Evolutionary conservation across 2,888 invertebrate genomes (phyloP).

Genomic region (Mechanitis messenoides): DNA sequence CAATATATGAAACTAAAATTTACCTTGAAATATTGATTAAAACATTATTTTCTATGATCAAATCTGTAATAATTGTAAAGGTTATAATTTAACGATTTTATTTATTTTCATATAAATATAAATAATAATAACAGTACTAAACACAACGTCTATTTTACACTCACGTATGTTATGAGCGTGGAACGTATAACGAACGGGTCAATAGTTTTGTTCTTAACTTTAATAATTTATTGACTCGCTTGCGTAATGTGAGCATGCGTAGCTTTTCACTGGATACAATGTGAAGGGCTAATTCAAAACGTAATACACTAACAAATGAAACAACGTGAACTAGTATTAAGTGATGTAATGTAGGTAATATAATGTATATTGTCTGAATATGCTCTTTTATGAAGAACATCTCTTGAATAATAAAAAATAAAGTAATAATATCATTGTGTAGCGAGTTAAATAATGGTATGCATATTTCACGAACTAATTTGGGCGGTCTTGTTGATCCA

Average conservation of each 20-base stretch:
- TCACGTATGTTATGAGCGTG: slow-evolving; percentile 6
- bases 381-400: slow-evolving; percentile 6
- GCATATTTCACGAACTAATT: slow-evolving; percentile 67
- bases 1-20: too few species aligned
- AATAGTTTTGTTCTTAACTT: slow-evolving; percentile 26
- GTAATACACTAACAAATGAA: slow-evolving; percentile 1
- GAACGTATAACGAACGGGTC: slow-evolving; percentile 18
- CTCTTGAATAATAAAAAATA: slow-evolving; percentile 33
- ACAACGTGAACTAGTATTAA: neutral
- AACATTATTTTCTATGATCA: too few species aligned
- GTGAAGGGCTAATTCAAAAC: neutral
- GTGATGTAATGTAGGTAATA: neutral
- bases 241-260: slow-evolving; percentile 17
- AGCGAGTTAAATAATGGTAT: slow-evolving; percentile 45
- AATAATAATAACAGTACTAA: too few species aligned
- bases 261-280: slow-evolving; percentile 5
- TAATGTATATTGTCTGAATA: neutral
- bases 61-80: too few species aligned
- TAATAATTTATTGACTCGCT: slow-evolving; percentile 25
- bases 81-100: too few species aligned
- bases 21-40: too few species aligned
- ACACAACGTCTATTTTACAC: neutral
- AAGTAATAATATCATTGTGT: slow-evolving; percentile 20
- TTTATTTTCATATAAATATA: too few species aligned
- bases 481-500: slow-evolving; percentile 52